Percentiles rank a stretch among this genome's conserved stretches.
phyloP scores from a whole-genome alignment of 2,797 vertebrate genomes.

The Discoglossus pictus region DNA sequence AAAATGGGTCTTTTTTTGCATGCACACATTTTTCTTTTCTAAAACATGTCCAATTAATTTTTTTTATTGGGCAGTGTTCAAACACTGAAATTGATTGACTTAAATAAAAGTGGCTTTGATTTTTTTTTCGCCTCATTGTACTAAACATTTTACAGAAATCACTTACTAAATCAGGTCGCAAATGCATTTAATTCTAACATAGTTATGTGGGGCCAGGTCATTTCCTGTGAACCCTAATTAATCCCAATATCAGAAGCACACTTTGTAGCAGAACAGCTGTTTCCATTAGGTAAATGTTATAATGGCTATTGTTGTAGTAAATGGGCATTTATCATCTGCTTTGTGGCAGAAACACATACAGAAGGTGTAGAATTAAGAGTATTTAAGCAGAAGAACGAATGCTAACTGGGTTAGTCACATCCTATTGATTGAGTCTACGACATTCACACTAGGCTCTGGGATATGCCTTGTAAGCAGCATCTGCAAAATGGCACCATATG shows the following conservation, averaged over 20 bases:
- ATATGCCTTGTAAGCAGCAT: constrained; percentile 45
- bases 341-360: constrained; percentile 33
- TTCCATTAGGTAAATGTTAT: constrained; percentile 49
- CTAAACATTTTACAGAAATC: constrained; percentile 28
- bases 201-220: constrained; percentile 40
- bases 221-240: constrained; percentile 46
- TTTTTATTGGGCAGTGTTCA: constrained; percentile 35
- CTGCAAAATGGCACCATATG: constrained; percentile 53
- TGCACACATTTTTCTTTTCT: constrained; percentile 34
- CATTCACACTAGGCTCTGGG: constrained; percentile 39
- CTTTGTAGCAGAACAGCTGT: constrained; percentile 44
- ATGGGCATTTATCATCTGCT: constrained; percentile 49
- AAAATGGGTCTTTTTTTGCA: constrained; percentile 42
- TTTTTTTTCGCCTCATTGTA: constrained; percentile 10
- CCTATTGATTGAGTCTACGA: constrained; percentile 39
- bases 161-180: constrained; percentile 35
- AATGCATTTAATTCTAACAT: constrained; percentile 47
- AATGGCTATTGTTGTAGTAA: constrained; percentile 45
- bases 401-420: constrained; percentile 41
- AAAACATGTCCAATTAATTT: constrained; percentile 47
- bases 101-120: constrained; percentile 37
- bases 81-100: constrained; percentile 39
- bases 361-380: constrained; percentile 44
- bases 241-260: constrained; percentile 40
- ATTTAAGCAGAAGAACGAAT: constrained; percentile 41